Base-by-base conservation (phyloP, 2,888 invertebrate species). In the Nymphalis urticae region DNA sequence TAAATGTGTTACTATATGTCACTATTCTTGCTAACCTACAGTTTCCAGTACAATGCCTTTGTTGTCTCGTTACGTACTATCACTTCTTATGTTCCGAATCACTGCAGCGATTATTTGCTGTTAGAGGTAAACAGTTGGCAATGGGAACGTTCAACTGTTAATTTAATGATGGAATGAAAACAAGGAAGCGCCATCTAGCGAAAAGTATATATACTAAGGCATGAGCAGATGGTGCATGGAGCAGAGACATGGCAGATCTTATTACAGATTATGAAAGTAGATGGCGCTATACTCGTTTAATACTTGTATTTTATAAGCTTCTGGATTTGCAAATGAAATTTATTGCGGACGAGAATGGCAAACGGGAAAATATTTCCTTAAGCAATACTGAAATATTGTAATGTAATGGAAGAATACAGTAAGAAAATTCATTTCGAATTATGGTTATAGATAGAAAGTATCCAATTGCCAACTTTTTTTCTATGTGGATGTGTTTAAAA, bases 71-170 rank as follows among this genome's bases (percentile, higher is more conserved):
- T 56, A 32, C 6, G 27, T 32, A 56, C 42, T 71, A 65, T 70
- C 67, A 58, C 66, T 71, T 69, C 64, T 66, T 67, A 50, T 47
- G 74, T 73, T 75, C 73, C 75, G 75, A 75, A 75, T 75, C 75
- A 75, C 58, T 70, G 73, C 75, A 71, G 70, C 60, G 47, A 24
- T 42, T 48, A 48, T 27, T 67, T 54, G 51, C 24, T 62, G 48
- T 21, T 17, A 56, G 51, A 60, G 60, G 48, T 47, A 9, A 53
- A 62, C 56, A 69, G 56, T 21, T 21, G 21, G 62, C 47, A 64
- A 47, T 58, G 58, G 42, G 9, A 21, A 32, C 27, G 6, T 8
- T 13, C 9, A 42, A 42, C 4, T 16, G 16, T 17, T n/a, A 17
- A 27, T 56, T 32, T 17, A 17, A 56, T n/a, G 17, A 17, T n/a